Percentiles rank a stretch among this genome's conserved stretches.
phyloP scores from a whole-genome alignment of 2,888 invertebrate genomes.

The Lacanobia oleracea region DNA sequence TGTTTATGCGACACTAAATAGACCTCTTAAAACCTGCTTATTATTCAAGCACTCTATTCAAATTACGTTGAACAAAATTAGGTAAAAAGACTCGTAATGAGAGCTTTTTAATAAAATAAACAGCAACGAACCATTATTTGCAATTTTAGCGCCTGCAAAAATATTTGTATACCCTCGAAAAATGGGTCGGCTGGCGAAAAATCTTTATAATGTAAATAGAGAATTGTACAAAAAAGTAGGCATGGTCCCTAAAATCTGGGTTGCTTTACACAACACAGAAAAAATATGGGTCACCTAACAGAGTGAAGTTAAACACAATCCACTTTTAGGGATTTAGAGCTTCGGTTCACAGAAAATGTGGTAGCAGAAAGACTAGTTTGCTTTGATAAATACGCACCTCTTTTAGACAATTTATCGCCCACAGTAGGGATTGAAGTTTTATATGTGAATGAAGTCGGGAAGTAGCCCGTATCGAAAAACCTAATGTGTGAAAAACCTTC shows the following conservation, averaged over 20 bases:
- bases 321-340: constrained; percentile 25
- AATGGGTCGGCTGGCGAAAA: constrained; percentile 27
- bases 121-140: constrained; percentile 27
- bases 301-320: constrained; percentile 30
- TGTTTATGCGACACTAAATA: neutral
- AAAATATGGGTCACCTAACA: constrained; percentile 44
- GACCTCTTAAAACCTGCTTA: neutral
- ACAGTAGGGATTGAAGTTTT: neutral
- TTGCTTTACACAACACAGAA: constrained; percentile 18
- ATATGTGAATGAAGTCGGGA: too few relatives aligned
- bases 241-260: constrained; percentile 24
- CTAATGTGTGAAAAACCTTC: too few relatives aligned
- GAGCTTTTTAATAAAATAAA: constrained; percentile 35
- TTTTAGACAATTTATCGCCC: neutral
- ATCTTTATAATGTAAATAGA: constrained; percentile 27
- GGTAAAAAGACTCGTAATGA: neutral
- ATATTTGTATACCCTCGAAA: constrained; percentile 42
- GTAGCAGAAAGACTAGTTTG: constrained; percentile 5
- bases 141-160: constrained; percentile 30
- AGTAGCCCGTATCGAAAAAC: too few relatives aligned
- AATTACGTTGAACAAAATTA: constrained; percentile 9
- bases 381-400: neutral
- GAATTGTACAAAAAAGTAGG: constrained; percentile 22
- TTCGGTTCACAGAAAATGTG: neutral
- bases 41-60: constrained; percentile 2